Evolutionary conservation across 2,797 vertebrate genomes (phyloP).

Genomic region (Corythornis leucogaster): DNA sequence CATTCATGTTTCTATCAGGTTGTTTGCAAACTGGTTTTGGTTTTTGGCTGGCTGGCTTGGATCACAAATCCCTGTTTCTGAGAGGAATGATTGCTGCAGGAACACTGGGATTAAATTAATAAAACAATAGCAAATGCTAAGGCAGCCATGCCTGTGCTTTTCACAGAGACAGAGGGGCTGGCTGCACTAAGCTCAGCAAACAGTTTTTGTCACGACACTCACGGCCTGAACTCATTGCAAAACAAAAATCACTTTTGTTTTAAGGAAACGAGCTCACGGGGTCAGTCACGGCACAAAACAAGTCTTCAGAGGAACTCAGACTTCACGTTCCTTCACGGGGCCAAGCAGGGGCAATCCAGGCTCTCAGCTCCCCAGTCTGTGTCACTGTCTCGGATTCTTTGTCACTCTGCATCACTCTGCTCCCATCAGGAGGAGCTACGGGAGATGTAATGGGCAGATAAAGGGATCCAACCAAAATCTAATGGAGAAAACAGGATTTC

Average conservation of each 20-base stretch:
- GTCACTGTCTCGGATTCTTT: conserved; percentile 49
- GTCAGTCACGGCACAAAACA: neutral
- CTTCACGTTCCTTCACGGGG: neutral
- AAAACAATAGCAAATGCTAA: neutral
- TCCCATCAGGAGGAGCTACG: conserved; percentile 67
- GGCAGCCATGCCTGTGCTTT: neutral
- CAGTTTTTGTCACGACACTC: neutral
- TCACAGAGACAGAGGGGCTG: neutral
- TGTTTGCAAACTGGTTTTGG: neutral
- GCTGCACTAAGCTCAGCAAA: neutral
- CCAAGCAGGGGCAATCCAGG: neutral
- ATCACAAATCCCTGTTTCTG: neutral
- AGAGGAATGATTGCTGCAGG: neutral
- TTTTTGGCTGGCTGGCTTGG: neutral
- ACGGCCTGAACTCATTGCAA: neutral
- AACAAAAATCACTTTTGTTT: neutral
- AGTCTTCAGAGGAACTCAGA: neutral
- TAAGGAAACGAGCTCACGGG: neutral
- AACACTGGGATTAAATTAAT: neutral
- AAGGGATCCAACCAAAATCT: conserved; percentile 76
- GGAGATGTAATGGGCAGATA: conserved; percentile 73
- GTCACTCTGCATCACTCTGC: conserved; percentile 51
- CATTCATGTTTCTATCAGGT: fast-evolving
- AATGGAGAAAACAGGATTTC: conserved; percentile 76
- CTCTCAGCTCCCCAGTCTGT: conserved; percentile 7